Evolutionary conservation across 23 tunicate genomes (phyloP), one percentile per base, ranked within the genome.

Genomic region (Styela plicata): DNA sequence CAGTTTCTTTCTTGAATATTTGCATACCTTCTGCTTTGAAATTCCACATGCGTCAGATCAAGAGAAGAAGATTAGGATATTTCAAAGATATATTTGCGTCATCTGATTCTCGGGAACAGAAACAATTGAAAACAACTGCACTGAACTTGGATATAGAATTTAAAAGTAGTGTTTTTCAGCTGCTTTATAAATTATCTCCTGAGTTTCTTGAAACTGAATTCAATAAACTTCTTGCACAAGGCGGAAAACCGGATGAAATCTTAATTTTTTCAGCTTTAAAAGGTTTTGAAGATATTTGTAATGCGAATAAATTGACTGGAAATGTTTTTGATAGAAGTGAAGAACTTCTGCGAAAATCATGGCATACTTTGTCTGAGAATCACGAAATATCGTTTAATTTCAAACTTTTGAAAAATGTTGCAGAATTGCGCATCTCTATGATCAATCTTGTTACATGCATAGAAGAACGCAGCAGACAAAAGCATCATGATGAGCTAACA

Each of bases 1-100:
- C 22, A 82, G 96, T 73, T 90, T 90, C 70, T 90, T 90, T 30
- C 63, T 90, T 31, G 96, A 90, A 63, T 90, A 81, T 69, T 52
- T 90, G 2, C 81, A 84, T 7, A 85, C 78, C 1, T 77, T 90
- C 34, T 90, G 89, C 73, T 90, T 90, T 70, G 80, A 30, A 71
- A 44, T 44, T 44, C 13, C 57, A 44, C 57, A 44, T 44, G 10
- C 57, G 13, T 44, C 57, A 5, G 57, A 44, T 44, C 57, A 44
- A 5, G 57, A 44, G 57, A 44, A 44, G 57, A 44, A 44, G 13
- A 44, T 44, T 5, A 44, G 57, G 57, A 44, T 44, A 5, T 44
- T n/a, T 44, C 13, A 13, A 44, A 44, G 57, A 44, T 44, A 44
- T 44, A 44, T 44, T 44, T 44, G 57, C 13, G 13, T 44, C 57